Percentiles rank a stretch among this genome's conserved stretches.
Evolutionary conservation across 2,797 vertebrate genomes (phyloP).

Genomic region (Sebastolobus alascanus): DNA sequence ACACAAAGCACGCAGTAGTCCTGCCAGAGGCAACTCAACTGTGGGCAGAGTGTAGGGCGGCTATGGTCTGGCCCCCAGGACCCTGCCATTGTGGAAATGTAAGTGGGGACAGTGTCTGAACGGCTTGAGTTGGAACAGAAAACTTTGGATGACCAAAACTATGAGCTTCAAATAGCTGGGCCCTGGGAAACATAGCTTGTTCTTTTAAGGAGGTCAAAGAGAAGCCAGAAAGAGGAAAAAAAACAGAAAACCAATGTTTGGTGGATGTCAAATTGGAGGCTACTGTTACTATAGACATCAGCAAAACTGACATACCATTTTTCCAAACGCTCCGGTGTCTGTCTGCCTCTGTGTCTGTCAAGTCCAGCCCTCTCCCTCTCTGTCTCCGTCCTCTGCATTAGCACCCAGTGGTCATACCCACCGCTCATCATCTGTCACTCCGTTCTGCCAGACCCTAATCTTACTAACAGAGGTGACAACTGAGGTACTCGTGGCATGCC

Average conservation of each 20-base stretch:
- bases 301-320: constrained; percentile 74
- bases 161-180: constrained; percentile 87
- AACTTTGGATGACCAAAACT: constrained; percentile 85
- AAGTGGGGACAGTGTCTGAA: constrained; percentile 84
- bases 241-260: constrained; percentile 77
- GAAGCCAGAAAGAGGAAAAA: constrained; percentile 75
- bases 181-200: constrained; percentile 86
- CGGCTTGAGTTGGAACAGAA: constrained; percentile 82
- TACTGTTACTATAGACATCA: constrained; percentile 80
- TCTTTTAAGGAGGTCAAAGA: constrained; percentile 83
- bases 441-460: constrained; percentile 66
- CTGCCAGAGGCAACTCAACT: constrained; percentile 85
- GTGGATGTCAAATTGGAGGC: constrained; percentile 79
- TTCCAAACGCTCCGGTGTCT: constrained; percentile 52
- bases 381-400: constrained; percentile 51
- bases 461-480: constrained; percentile 75
- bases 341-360: constrained; percentile 31
- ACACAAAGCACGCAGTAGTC: constrained; percentile 83
- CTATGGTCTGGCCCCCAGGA: constrained; percentile 85
- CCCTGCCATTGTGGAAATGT: constrained; percentile 85
- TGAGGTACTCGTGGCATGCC: constrained; percentile 71
- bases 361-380: constrained; percentile 9
- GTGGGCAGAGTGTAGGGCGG: constrained; percentile 81
- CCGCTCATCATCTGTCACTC: constrained; percentile 71
- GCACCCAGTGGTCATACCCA: constrained; percentile 59